Evolutionary conservation across 2,888 invertebrate genomes (phyloP).

Genomic region (Cataglyphis albicans): DNA sequence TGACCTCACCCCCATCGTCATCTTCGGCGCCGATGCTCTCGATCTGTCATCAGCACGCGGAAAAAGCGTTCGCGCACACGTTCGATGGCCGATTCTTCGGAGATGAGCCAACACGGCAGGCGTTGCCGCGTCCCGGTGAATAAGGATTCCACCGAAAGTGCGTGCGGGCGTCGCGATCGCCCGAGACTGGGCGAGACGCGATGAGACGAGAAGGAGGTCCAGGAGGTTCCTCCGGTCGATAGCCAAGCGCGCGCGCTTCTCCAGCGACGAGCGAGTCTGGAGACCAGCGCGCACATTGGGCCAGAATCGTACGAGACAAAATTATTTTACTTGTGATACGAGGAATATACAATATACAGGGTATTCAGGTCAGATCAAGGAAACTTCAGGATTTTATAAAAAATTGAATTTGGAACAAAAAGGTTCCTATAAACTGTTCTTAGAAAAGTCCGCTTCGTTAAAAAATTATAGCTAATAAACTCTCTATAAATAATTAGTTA

Average conservation of each 20-base stretch:
- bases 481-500: too few relatives aligned
- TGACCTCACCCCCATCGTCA: constrained; percentile 13
- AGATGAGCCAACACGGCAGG: constrained; percentile 43
- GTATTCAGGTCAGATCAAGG: too few relatives aligned
- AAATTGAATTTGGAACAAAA: too few relatives aligned
- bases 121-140: constrained; percentile 61
- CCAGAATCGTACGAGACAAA: background rate
- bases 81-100: constrained; percentile 52
- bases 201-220: constrained; percentile 68
- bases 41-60: constrained; percentile 48
- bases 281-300: background rate
- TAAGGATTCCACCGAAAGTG: constrained; percentile 58
- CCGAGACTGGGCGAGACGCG: constrained; percentile 55
- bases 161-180: constrained; percentile 31
- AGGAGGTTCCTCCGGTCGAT: constrained; percentile 79
- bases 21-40: constrained; percentile 11
- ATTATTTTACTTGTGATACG: background rate
- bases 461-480: too few relatives aligned
- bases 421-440: too few relatives aligned
- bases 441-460: too few relatives aligned
- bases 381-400: too few relatives aligned
- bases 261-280: constrained; percentile 17
- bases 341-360: background rate
- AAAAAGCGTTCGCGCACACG: constrained; percentile 24
- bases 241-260: constrained; percentile 78